phyloP scores from a whole-genome alignment of 1,140 invertebrate genomes.

The Macrosteles quadrilineatus region DNA sequence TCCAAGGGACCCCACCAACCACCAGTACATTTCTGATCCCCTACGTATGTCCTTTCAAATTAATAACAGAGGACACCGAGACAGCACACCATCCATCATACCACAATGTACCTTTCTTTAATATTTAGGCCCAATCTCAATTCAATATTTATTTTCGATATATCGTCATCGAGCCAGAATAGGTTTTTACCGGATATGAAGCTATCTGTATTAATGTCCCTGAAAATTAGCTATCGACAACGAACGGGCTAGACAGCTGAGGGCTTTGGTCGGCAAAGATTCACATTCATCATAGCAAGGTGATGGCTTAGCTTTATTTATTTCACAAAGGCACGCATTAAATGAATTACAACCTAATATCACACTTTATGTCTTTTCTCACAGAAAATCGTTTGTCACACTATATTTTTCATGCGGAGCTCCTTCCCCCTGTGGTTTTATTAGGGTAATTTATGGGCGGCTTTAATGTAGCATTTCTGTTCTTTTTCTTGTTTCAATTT shows the following conservation, averaged over 20 bases:
- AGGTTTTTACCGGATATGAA: constrained; percentile 6
- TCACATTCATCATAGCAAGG: neutral
- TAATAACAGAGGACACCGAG: neutral
- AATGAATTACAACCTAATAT: neutral
- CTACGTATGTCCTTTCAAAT: too few species aligned
- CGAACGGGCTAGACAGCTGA: too few species aligned
- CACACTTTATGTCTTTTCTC: neutral
- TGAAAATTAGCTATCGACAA: too few species aligned
- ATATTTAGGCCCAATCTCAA: constrained; percentile 14
- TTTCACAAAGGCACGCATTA: neutral
- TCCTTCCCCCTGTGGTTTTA: too few species aligned
- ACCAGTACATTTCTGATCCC: too few species aligned
- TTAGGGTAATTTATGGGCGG: too few species aligned
- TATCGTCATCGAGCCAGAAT: neutral
- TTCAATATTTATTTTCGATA: constrained; percentile 21
- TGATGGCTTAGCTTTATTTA: neutral
- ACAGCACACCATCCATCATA: neutral
- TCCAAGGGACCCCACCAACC: too few species aligned
- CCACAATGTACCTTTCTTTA: neutral
- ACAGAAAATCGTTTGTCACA: neutral
- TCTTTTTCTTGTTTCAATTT: too few species aligned
- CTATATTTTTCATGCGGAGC: neutral
- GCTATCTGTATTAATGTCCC: constrained; percentile 9
- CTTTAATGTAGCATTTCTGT: too few species aligned
- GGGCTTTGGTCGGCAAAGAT: too few species aligned